phyloP scores from a whole-genome alignment of 2,888 invertebrate genomes.

The Tetropium fuscum region DNA sequence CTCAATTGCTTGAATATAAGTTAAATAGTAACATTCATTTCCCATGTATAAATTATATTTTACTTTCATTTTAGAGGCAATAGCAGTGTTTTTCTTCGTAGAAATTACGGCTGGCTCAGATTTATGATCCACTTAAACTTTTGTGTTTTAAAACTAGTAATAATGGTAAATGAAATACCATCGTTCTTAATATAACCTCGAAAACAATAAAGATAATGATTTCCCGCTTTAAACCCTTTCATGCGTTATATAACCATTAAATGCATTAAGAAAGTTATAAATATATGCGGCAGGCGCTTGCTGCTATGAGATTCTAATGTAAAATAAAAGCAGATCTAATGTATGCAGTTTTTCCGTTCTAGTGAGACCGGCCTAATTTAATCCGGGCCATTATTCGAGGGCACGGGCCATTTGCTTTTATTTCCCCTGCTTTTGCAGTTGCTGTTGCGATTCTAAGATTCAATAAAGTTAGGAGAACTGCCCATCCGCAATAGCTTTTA shows the following conservation, averaged over 20 bases:
- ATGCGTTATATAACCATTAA: constrained; percentile 26
- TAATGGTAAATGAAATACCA: background rate
- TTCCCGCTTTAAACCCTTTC: constrained; percentile 12
- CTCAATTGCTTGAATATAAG: too few species aligned
- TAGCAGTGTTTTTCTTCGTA: too few species aligned
- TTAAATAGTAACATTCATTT: too few species aligned
- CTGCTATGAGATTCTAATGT: constrained; percentile 44
- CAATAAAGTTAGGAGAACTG: constrained; percentile 55
- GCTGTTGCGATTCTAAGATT: constrained; percentile 54
- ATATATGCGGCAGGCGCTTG: constrained; percentile 18
- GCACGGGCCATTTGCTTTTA: constrained; percentile 62
- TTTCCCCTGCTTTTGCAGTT: constrained; percentile 56
- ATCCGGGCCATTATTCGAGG: constrained; percentile 60
- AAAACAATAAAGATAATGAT: constrained; percentile 24
- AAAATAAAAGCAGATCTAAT: constrained; percentile 62
- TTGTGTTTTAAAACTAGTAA: background rate
- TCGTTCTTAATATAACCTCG: constrained; percentile 21
- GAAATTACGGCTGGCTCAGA: too few species aligned
- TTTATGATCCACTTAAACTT: background rate
- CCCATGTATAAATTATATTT: too few species aligned
- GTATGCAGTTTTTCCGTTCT: constrained; percentile 57
- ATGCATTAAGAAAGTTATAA: constrained; percentile 30
- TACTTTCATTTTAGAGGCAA: too few species aligned
- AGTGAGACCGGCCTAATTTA: constrained; percentile 60
- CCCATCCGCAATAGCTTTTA: constrained; percentile 53